Base-by-base conservation (phyloP, 2,113 vertebrate genomes). In the Mormyrus iriodes region DNA sequence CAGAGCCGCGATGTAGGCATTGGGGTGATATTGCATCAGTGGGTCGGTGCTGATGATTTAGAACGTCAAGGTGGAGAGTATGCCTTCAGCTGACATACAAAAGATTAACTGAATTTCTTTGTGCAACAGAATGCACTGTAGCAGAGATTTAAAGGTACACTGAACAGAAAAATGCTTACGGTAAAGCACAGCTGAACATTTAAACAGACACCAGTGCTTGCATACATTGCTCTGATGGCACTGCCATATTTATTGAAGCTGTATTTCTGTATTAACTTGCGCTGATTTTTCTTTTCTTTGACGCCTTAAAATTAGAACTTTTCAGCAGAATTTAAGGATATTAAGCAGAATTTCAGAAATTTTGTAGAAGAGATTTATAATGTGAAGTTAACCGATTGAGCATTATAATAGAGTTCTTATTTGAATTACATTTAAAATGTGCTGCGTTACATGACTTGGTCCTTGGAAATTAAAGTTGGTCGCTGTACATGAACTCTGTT, bases 161-260 rank as follows among this genome's bases (percentile, higher is more conserved):
- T 49, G 88, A 76, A 88, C 13, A 79, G 17, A 39, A 88, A 88
- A 52, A n/a, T 52, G 19, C 76, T 88, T 79, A 39, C 24, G 27
- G 19, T 7, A 35, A 79, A 49, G 39, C 44, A 19, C 4, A 79
- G 73, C 35, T 15, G 12, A 4, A 48, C 39, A 42, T 55, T 44
- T 58, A 21, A 35, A 42, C 79, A 35, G 13, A 73, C 39, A 82
- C 24, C 48, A 46, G 88, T 21, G 24, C 48, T 52, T 88, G 46
- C 61, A 39, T 10, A 10, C 3, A 15, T 39, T 51, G 79, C 48
- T 35, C 48, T 79, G n/a, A 24, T 27, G 55, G 55, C 65, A 9
- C 31, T 58, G 31, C 35, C 27, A 53, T 48, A 61, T 65, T 87
- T 24, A 35, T 52, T 19, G 7, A 52, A 6, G 13, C 10, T 27